These are phyloP conservation scores for Allobates femoralis DNA, from an alignment of 2,797 vertebrate species.

Conservation along the genomic window DNA sequence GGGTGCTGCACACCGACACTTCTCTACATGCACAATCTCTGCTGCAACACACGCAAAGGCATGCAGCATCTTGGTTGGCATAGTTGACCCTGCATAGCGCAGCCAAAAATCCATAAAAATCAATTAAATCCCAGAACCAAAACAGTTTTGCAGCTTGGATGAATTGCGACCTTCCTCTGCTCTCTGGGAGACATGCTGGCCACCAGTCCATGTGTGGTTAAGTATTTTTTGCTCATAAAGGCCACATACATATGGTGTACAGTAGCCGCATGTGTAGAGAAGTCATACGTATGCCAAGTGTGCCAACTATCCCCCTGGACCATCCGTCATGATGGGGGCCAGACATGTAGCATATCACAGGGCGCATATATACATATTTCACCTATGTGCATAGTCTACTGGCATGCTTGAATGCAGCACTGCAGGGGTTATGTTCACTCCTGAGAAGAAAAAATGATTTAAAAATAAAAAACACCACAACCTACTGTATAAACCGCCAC, in stretches of 20 bases:
- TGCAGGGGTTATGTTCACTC: background rate
- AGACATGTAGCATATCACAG: background rate
- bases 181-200: background rate
- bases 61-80: background rate
- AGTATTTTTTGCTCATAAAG: constrained; percentile 8
- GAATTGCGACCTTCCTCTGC: constrained; percentile 6
- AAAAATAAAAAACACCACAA: too few species aligned
- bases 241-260: constrained; percentile 45
- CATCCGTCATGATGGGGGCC: background rate
- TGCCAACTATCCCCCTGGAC: background rate
- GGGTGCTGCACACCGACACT: too few species aligned
- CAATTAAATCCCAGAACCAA: constrained; percentile 25
- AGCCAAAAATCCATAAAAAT: too few species aligned
- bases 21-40: too few species aligned
- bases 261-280: background rate
- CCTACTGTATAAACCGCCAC: background rate
- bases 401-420: background rate
- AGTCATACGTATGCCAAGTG: background rate
- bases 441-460: too few species aligned
- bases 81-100: too few species aligned
- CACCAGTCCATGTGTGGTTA: constrained; percentile 23
- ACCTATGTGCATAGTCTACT: background rate
- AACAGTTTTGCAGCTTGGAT: constrained; percentile 13
- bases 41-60: background rate
- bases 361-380: background rate